Percentiles rank a stretch among this genome's conserved stretches.
These are phyloP conservation scores for Irena cyanogastra DNA, from an alignment of 2,113 vertebrate genomes.

Conservation along the genomic window DNA sequence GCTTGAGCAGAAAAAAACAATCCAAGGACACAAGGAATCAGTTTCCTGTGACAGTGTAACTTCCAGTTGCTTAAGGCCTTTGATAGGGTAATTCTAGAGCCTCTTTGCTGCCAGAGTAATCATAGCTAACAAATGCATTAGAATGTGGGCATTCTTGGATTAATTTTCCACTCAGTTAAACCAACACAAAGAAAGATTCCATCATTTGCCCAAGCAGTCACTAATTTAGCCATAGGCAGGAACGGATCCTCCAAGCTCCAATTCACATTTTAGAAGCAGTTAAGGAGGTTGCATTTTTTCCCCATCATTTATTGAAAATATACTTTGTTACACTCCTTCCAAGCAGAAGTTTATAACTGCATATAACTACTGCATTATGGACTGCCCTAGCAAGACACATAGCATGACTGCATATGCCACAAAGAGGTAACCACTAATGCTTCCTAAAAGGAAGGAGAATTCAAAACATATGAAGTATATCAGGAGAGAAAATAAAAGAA, in stretches of 20 bases:
- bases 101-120: not conserved
- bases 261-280: not conserved
- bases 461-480: not conserved
- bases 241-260: not conserved
- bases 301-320: not conserved
- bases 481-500: not conserved
- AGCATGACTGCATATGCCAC: not conserved
- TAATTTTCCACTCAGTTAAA: not conserved
- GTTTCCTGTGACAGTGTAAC: not conserved
- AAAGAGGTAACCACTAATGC: not conserved
- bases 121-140: not conserved
- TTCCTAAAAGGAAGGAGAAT: not conserved
- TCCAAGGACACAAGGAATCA: accelerated
- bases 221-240: not conserved
- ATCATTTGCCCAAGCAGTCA: not conserved
- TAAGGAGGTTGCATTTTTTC: not conserved
- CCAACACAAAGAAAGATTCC: not conserved
- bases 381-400: not conserved
- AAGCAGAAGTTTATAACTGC: not conserved
- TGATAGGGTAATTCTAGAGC: not conserved
- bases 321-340: not conserved
- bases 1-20: not conserved
- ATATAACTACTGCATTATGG: not conserved
- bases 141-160: not conserved
- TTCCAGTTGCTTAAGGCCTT: not conserved